A percentile compares a stretch with the other conserved stretches of the same genome.
phyloP scores from a whole-genome alignment of 2,113 vertebrate genomes.

The Oriolus oriolus region DNA sequence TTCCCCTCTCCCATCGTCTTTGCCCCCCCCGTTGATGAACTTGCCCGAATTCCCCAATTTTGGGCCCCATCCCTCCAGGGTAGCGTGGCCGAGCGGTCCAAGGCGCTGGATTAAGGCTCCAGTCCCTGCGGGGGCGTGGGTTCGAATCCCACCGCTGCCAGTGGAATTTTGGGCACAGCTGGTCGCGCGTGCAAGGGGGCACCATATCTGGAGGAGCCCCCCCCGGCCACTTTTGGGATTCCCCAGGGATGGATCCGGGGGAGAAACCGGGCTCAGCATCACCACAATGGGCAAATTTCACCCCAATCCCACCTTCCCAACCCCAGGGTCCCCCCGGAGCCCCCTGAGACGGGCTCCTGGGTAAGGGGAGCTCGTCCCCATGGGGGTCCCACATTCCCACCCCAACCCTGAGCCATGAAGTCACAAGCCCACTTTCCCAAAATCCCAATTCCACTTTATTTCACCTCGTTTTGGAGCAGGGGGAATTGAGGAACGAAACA shows the following conservation, averaged over 20 bases:
- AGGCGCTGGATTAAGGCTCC: constrained; percentile 86
- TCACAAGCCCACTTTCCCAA: background rate
- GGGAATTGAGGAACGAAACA: rapidly evolving
- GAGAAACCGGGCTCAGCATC: background rate
- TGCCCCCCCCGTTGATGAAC: no score
- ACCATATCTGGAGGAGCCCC: no score
- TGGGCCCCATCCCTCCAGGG: background rate
- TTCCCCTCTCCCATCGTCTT: background rate
- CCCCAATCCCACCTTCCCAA: background rate
- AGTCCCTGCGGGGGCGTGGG: constrained; percentile 84
- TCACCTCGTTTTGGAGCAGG: background rate
- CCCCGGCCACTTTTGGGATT: background rate
- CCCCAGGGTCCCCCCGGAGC: background rate
- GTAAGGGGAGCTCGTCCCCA: background rate
- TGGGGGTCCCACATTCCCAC: background rate
- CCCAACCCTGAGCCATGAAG: background rate
- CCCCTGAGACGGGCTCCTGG: background rate
- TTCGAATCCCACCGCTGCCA: constrained; percentile 88
- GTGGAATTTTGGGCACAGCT: rapidly evolving
- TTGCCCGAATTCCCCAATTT: background rate
- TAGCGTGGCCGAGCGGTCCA: constrained; percentile 86
- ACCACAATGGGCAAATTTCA: background rate
- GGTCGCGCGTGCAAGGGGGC: background rate
- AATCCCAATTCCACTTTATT: background rate
- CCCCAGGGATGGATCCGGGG: background rate